These are phyloP conservation scores for Cynopterus sphinx DNA, from an alignment of 2,797 vertebrate genomes.

Conservation along the genomic window DNA sequence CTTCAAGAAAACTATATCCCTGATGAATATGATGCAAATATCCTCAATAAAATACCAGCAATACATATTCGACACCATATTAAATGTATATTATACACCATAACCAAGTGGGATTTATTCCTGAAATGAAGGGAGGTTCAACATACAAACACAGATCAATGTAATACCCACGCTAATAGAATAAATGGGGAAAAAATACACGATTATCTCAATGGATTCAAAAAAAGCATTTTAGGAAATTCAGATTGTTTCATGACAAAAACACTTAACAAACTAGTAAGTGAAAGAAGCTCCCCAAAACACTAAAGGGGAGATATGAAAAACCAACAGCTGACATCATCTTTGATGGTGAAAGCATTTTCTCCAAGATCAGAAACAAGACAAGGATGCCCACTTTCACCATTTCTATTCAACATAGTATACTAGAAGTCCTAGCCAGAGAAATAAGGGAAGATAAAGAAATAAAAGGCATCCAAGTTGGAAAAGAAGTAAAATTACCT, in stretches of 20 bases:
- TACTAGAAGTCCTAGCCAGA: neutral
- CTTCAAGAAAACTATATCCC: neutral
- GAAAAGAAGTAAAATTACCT: conserved; percentile 15
- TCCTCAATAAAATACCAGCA: neutral
- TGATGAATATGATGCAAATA: neutral
- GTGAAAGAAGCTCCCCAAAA: neutral
- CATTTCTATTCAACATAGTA: neutral
- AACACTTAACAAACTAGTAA: neutral
- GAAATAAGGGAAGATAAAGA: neutral
- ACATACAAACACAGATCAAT: neutral
- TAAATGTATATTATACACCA: neutral
- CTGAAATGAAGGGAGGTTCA: neutral
- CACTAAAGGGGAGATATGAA: neutral
- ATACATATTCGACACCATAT: neutral
- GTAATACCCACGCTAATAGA: neutral
- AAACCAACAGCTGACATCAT: neutral
- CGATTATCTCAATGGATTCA: neutral
- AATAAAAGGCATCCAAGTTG: neutral
- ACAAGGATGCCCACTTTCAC: neutral
- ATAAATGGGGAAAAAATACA: neutral
- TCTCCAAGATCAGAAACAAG: neutral
- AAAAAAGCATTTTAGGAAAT: neutral
- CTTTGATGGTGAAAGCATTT: neutral
- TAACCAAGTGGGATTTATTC: neutral
- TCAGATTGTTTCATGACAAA: neutral